A percentile compares a stretch with the other conserved stretches of the same genome.
Evolutionary conservation across 2,888 invertebrate species (phyloP).

Genomic region (Aspidapion aeneum): DNA sequence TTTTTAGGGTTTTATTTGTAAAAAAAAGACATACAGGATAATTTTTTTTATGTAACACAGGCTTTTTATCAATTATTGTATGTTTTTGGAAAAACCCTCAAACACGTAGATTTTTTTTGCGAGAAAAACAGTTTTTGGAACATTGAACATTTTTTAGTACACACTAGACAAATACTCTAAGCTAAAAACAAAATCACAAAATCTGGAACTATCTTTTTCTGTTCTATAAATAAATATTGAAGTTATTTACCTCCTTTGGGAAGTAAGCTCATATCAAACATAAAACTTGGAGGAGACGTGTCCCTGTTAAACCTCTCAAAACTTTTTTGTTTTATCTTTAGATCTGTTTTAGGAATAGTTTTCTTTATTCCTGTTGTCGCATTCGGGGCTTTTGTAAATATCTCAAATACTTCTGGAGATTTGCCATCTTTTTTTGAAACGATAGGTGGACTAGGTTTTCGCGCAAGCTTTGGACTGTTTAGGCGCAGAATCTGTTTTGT

Average conservation of each 20-base stretch:
- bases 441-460: not conserved
- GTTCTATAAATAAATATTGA: too few relatives aligned
- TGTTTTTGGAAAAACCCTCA: too few relatives aligned
- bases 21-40: too few relatives aligned
- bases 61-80: too few relatives aligned
- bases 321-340: not conserved
- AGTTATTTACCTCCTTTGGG: not conserved
- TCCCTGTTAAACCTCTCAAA: not conserved
- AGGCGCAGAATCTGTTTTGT: not conserved
- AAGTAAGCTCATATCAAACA: not conserved
- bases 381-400: not conserved
- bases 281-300: not conserved
- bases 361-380: not conserved
- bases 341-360: not conserved
- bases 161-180: too few relatives aligned
- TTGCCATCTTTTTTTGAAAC: not conserved
- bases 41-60: too few relatives aligned
- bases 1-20: too few relatives aligned
- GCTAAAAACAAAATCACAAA: too few relatives aligned
- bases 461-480: not conserved
- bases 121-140: too few relatives aligned
- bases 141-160: too few relatives aligned
- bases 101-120: too few relatives aligned
- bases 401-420: not conserved
- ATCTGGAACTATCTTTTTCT: too few relatives aligned